Evolutionary conservation across 2,888 invertebrate genomes (phyloP), one percentile per base, ranked within the genome.

Genomic region (Syrphus vitripennis): DNA sequence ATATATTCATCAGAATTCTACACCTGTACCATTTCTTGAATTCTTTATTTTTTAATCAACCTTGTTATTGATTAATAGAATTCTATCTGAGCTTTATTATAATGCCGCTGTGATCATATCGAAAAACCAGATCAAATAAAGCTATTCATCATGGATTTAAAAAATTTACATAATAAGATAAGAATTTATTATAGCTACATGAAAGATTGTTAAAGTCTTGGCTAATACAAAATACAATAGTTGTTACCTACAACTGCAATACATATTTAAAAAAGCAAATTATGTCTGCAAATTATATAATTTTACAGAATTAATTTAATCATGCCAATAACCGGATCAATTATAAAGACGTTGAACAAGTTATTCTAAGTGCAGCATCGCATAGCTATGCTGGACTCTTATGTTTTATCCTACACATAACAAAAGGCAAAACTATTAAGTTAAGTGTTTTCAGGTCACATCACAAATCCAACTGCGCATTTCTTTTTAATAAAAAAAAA

Each of bases 251-350:
- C 10, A 19, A 16, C 19, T 55, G 29, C 31, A 16, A 3, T 19
- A 5, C 12, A 9, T 19, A 1, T 19, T 57, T 26, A 24, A 26
- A n/a, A n/a, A n/a, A n/a, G 9, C 40, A 61, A 26, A 61, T 29
- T 42, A 42, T 59, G 19, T 34, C n/a, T 50, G 24, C 19, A 72
- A 69, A 42, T 77, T 59, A 72, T 83, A 50, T 37, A 77, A 77
- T 67, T 71, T 72, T 61, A 59, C 50, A 72, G 59, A 77, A 61
- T 53, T 31, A 59, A 42, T 59, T 34, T 26, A 37, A 74, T 83
- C 72, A 78, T 42, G 78, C 53, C 16, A 74, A 74, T 26, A 83
- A 83, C 83, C 83, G 83, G 83, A 83, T 83, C 67, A 83, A 53
- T 65, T 40, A 37, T 34, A 21, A 42, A 48, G 42, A 59, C 19